Percentiles rank a stretch among this genome's conserved stretches.
Evolutionary conservation across 2,888 invertebrate genomes (phyloP).

Genomic region (Antheraea yamamai): DNA sequence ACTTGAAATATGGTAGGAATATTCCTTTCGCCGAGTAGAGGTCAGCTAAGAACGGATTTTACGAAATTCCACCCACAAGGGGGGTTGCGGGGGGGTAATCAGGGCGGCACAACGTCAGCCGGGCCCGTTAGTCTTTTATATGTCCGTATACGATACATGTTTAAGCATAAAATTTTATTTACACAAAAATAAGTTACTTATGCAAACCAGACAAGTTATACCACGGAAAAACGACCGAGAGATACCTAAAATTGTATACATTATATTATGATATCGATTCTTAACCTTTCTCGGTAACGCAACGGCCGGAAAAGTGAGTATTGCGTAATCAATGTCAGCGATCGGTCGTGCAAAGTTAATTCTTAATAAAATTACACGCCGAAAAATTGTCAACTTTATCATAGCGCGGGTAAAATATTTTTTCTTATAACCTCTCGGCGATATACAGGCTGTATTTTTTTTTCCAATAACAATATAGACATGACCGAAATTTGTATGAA

Average conservation of each 20-base stretch:
- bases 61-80: too few relatives aligned
- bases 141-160: not conserved
- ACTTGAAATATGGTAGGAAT: too few relatives aligned
- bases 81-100: too few relatives aligned
- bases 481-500: too few relatives aligned
- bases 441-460: conserved; percentile 10
- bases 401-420: not conserved
- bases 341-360: conserved; percentile 13
- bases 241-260: not conserved
- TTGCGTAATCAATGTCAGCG: conserved; percentile 2
- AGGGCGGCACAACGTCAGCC: too few relatives aligned
- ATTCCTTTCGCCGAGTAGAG: too few relatives aligned
- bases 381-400: conserved; percentile 7
- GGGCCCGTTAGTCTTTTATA: too few relatives aligned
- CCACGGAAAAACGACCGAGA: not conserved
- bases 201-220: not conserved
- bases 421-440: not conserved
- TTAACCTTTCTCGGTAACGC: conserved; percentile 9
- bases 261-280: not conserved
- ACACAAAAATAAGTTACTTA: not conserved
- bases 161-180: not conserved
- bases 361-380: conserved; percentile 9
- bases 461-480: not conserved
- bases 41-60: too few relatives aligned
- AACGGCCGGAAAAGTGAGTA: conserved; percentile 10